These are phyloP conservation scores for Pseudochaenichthys georgianus DNA, from an alignment of 2,797 vertebrate species.

Conservation along the genomic window DNA sequence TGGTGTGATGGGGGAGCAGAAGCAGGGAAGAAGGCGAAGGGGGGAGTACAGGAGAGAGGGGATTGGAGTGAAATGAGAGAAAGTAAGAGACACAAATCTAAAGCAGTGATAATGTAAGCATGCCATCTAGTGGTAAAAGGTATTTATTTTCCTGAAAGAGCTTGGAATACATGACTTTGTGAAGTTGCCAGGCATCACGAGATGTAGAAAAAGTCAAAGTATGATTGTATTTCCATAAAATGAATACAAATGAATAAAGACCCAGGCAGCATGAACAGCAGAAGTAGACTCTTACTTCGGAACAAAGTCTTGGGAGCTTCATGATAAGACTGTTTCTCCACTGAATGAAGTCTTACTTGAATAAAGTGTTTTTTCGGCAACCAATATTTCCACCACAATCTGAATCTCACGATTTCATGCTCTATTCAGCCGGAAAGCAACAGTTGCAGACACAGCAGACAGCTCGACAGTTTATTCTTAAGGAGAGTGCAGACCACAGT, in stretches of 20 bases:
- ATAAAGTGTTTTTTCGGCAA: constrained; percentile 61
- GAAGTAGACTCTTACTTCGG: constrained; percentile 17
- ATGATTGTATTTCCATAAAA: constrained; percentile 4
- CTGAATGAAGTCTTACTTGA: background rate
- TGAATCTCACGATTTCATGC: constrained; percentile 68
- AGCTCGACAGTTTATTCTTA: constrained; percentile 45
- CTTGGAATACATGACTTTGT: constrained; percentile 3
- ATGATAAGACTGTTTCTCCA: constrained; percentile 23
- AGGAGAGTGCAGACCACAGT: constrained; percentile 22
- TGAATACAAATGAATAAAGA: constrained; percentile 28
- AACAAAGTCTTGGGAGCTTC: constrained; percentile 35
- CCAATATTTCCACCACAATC: constrained; percentile 42
- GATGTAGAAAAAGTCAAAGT: constrained; percentile 26
- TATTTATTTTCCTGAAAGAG: background rate
- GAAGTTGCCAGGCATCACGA: constrained; percentile 21
- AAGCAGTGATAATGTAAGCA: constrained; percentile 61
- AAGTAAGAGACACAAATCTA: background rate
- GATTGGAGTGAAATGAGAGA: background rate
- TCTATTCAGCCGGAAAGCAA: constrained; percentile 59
- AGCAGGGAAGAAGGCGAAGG: background rate
- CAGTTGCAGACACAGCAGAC: constrained; percentile 59
- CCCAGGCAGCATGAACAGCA: background rate
- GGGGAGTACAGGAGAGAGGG: background rate
- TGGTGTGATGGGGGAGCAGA: constrained; percentile 38
- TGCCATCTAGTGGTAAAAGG: constrained; percentile 80